Evolutionary conservation across 1,140 invertebrate species (phyloP).

Genomic region (Pemphigus obesinymphae): DNA sequence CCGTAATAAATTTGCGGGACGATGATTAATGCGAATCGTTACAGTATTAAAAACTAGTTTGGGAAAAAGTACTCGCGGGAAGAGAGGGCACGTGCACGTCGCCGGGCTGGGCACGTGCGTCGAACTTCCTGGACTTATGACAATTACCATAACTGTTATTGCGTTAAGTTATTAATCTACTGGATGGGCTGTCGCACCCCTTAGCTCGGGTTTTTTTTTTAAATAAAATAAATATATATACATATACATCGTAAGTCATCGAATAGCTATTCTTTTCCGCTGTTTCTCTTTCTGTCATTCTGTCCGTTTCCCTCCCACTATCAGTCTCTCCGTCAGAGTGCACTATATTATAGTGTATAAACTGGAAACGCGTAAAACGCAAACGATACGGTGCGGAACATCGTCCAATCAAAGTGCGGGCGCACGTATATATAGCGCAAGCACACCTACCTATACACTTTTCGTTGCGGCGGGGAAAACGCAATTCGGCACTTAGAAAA

Average conservation of each 20-base stretch:
- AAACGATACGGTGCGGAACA: conserved; percentile 24
- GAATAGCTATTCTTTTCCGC: background rate
- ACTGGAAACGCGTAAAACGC: background rate
- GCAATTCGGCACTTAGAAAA: conserved; percentile 32
- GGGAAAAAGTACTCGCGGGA: conserved; percentile 11
- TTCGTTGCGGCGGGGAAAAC: conserved; percentile 3
- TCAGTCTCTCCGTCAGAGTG: background rate
- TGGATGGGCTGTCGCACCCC: background rate
- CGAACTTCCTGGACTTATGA: conserved; percentile 29
- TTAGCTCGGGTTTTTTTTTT: background rate
- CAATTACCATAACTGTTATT: conserved; percentile 37
- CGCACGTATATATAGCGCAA: background rate
- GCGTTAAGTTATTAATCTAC: conserved; percentile 39
- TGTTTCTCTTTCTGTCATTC: background rate
- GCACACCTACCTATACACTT: background rate
- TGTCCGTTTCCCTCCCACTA: background rate
- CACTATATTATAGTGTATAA: background rate
- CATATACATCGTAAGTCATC: conserved; percentile 13
- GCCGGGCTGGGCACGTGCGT: conserved; percentile 12
- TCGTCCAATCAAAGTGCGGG: background rate
- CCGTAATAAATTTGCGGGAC: conserved; percentile 36
- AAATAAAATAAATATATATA: no score
- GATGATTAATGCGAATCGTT: conserved; percentile 39
- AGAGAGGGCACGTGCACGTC: conserved; percentile 22
- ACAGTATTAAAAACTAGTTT: conserved; percentile 42